phyloP scores from a whole-genome alignment of 2,113 vertebrate species.

The Nansenia antarctica region DNA sequence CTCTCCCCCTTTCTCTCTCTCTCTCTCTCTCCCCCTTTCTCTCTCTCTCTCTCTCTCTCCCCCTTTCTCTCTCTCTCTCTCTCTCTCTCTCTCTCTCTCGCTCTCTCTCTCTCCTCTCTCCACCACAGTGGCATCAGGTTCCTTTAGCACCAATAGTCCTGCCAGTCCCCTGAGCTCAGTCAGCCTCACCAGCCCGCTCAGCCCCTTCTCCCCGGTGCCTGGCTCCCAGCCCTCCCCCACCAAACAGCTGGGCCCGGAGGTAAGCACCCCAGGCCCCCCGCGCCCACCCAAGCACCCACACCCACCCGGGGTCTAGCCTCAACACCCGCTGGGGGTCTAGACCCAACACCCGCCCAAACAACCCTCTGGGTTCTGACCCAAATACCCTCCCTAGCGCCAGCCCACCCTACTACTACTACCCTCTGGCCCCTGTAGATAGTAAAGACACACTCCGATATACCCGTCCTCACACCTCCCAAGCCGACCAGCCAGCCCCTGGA shows the following conservation, averaged over 20 bases:
- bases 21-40: background rate
- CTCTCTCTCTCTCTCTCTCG: background rate
- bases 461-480: constrained; percentile 4
- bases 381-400: constrained; percentile 2
- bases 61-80: background rate
- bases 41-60: background rate
- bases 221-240: constrained; percentile 90
- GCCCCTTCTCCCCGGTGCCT: constrained; percentile 89
- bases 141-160: constrained; percentile 94
- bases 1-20: background rate
- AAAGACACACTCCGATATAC: background rate
- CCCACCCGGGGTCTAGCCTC: constrained; percentile 39
- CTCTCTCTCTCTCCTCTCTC: constrained; percentile 5
- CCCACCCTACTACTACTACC: background rate
- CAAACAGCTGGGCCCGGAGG: constrained; percentile 86
- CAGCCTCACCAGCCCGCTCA: constrained; percentile 94
- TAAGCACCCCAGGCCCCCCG: constrained; percentile 74
- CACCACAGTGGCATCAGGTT: constrained; percentile 79
- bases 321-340: background rate
- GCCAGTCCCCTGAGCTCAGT: constrained; percentile 94
- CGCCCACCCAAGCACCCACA: constrained; percentile 9
- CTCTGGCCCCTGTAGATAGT: background rate
- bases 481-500: constrained; percentile 16
- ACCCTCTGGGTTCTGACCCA: constrained; percentile 15
- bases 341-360: constrained; percentile 13